Evolutionary conservation across 1,140 invertebrate genomes (phyloP), one percentile per base, ranked within the genome.

Genomic region (Heterodera schachtii): DNA sequence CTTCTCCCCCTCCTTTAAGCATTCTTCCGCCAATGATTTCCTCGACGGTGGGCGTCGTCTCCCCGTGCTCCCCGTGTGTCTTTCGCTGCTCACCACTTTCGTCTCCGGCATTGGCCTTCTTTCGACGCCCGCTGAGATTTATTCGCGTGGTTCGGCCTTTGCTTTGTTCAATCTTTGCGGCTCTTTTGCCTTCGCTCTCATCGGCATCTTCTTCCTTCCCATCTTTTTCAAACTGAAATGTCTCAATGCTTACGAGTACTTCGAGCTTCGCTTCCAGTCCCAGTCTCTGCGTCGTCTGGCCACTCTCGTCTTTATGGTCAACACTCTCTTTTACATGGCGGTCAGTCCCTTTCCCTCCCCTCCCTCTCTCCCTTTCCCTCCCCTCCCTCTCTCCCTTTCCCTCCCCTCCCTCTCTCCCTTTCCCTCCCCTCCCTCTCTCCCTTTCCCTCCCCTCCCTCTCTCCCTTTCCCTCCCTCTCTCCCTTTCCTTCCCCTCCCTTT

Each of bases 281-380:
- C 67, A 60, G 3, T 78, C 84, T 9, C 70, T 89, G 13, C 80
- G 88, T 31, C 78, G 83, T 41, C 80, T 86, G 19, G 88, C 87
- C 44, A 90, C 87, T 19, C 21, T 87, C n/a, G 73, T 90, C 13
- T 89, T 89, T 66, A 78, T 89, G 11, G 66, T 85, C 7, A 89
- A 89, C 78, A 90, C 88, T 9, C 74, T 89, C 4, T 74, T 90
- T 49, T 89, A 89, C 60, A 89, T 89, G 85, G 87, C 87, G 43
- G 81, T 89, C 19, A 11, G 43, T 77, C 60, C 44, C 13, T 9
- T 21, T 69, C n/a, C 2, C 60, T 60, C 9, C 7, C 16, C 52
- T 52, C 52, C 52, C 9, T 11, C 9, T 52, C 16, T 8, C 6
- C 52, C 52, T 52, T 57, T 74, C 11, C n/a, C 9, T 74, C 52